Percentiles rank a stretch among this genome's conserved stretches.
Conservation (phyloP, 2,113 vertebrate genomes). For the Prionailurus bengalensis region DNA sequence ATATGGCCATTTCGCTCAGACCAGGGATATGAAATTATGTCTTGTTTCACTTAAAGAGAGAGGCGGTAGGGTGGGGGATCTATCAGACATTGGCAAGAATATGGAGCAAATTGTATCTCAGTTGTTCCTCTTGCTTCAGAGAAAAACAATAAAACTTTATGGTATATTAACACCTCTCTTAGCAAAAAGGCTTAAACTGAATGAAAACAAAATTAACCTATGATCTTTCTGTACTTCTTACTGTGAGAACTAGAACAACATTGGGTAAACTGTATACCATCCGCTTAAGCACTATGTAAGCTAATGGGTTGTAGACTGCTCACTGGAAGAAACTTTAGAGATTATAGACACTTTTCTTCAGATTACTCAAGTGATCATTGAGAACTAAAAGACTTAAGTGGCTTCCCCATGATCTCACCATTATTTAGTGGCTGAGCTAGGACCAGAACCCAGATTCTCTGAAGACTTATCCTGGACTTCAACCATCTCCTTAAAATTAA, state of each 20-base stretch:
- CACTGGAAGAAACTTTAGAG: background rate
- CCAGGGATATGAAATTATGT: background rate
- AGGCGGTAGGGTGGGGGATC: background rate
- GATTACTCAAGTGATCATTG: background rate
- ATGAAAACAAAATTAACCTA: slow-evolving; percentile 18
- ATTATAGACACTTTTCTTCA: background rate
- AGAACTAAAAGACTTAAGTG: background rate
- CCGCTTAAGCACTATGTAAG: background rate
- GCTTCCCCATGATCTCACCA: background rate
- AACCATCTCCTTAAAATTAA: background rate
- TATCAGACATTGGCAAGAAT: background rate
- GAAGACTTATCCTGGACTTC: background rate
- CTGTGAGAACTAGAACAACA: background rate
- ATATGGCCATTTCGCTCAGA: background rate
- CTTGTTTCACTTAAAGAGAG: background rate
- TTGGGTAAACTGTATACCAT: background rate
- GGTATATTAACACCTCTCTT: background rate
- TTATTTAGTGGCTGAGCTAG: background rate
- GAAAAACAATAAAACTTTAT: slow-evolving; percentile 64
- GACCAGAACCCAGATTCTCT: background rate
- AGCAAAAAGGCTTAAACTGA: background rate
- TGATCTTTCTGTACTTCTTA: background rate
- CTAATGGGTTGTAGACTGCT: background rate
- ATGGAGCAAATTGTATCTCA: background rate
- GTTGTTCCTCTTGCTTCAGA: background rate